Evolutionary conservation across 2,797 vertebrate species (phyloP).

Genomic region (Furcifer pardalis): DNA sequence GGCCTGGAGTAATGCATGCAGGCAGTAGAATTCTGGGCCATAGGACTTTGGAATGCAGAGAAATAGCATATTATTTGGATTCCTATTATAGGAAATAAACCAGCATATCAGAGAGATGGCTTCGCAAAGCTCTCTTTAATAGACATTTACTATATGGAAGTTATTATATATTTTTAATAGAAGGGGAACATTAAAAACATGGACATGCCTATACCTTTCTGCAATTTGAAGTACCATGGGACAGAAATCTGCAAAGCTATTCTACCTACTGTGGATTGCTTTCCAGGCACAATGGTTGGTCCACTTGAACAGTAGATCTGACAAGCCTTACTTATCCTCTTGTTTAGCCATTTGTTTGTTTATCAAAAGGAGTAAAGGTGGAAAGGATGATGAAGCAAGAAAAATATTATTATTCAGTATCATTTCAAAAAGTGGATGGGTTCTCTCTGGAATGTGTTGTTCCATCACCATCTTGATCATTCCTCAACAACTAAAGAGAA

Average conservation of each 20-base stretch:
- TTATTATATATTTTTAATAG: too few species aligned
- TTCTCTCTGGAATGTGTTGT: background rate
- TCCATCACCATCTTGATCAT: accelerated
- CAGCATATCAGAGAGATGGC: too few species aligned
- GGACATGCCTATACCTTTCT: background rate
- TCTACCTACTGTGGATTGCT: background rate
- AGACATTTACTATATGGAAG: too few species aligned
- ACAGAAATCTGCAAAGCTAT: background rate
- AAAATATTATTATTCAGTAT: background rate
- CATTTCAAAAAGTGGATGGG: background rate
- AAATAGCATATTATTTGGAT: too few species aligned
- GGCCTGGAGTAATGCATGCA: too few species aligned
- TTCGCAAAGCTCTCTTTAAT: too few species aligned
- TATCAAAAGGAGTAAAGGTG: background rate
- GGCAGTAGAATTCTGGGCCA: too few species aligned
- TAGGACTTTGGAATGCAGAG: too few species aligned
- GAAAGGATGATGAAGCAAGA: conserved; percentile 6
- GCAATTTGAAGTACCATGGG: background rate
- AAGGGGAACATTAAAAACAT: background rate
- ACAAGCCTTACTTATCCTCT: conserved; percentile 14
- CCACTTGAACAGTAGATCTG: background rate
- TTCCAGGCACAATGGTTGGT: background rate
- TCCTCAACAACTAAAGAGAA: background rate
- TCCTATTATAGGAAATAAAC: too few species aligned
- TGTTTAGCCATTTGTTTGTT: background rate